These are phyloP conservation scores for Corella eumyota DNA, from an alignment of 23 tunicate species.

Conservation along the genomic window DNA sequence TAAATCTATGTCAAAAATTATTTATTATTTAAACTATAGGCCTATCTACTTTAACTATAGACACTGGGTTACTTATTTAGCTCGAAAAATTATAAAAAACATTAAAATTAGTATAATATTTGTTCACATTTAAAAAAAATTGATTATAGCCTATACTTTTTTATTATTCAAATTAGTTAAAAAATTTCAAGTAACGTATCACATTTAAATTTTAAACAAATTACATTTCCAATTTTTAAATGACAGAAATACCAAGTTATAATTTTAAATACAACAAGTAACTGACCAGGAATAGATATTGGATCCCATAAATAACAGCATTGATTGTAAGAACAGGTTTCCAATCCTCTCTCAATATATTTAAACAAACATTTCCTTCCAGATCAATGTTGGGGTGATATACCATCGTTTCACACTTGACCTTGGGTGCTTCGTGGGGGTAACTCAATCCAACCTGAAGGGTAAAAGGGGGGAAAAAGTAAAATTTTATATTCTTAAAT, in stretches of 20 bases:
- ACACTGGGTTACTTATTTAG: too few species aligned
- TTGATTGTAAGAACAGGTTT: constrained; percentile 95
- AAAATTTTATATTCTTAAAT: background rate
- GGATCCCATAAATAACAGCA: constrained; percentile 90
- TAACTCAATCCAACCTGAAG: constrained; percentile 60
- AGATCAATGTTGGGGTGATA: constrained; percentile 99
- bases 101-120: too few species aligned
- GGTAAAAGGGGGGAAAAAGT: too few species aligned
- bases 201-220: background rate
- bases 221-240: background rate
- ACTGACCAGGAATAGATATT: constrained; percentile 79
- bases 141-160: too few species aligned
- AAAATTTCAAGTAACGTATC: background rate
- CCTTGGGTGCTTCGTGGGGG: constrained; percentile 99
- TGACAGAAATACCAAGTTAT: too few species aligned
- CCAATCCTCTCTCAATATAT: constrained; percentile 98
- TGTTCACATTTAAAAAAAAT: too few species aligned
- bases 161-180: too few species aligned
- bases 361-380: constrained; percentile 98
- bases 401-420: constrained; percentile 94
- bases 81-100: too few species aligned
- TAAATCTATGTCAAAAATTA: too few species aligned
- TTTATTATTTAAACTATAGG: too few species aligned
- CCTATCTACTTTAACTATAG: too few species aligned
- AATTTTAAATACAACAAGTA: background rate